Evolutionary conservation across 2,888 invertebrate species (phyloP).

Genomic region (Hecatera dysodea): DNA sequence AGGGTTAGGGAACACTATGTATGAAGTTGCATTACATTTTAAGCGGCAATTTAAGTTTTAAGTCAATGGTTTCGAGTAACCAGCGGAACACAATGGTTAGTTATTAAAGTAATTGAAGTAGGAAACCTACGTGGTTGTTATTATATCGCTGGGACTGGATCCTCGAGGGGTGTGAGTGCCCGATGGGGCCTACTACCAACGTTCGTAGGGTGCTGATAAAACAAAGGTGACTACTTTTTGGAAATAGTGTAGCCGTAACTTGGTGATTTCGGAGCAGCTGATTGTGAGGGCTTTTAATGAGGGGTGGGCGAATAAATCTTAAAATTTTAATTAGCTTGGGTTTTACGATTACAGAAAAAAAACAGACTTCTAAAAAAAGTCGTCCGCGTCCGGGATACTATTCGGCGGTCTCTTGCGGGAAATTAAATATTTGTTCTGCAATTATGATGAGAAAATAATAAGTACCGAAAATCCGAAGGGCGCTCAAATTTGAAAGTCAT

Average conservation of each 20-base stretch:
- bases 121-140: conserved; percentile 71
- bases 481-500: background rate
- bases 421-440: too few relatives aligned
- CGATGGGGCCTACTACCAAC: conserved; percentile 27
- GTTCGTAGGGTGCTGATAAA: conserved; percentile 52
- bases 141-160: conserved; percentile 61
- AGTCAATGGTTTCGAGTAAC: conserved; percentile 67
- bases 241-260: conserved; percentile 40
- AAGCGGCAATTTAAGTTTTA: conserved; percentile 58
- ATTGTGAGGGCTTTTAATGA: conserved; percentile 42
- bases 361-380: too few relatives aligned
- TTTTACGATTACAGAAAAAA: conserved; percentile 12
- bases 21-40: conserved; percentile 64
- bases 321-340: conserved; percentile 13
- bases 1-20: conserved; percentile 56
- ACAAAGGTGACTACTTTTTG: conserved; percentile 52
- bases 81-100: conserved; percentile 72
- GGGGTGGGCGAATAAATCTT: conserved; percentile 4
- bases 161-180: conserved; percentile 51
- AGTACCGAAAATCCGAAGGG: background rate
- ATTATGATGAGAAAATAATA: background rate
- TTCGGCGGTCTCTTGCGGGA: too few relatives aligned
- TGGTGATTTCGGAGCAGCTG: conserved; percentile 33
- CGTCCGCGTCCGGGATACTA: too few relatives aligned
- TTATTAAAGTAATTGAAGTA: conserved; percentile 84